phyloP scores from a whole-genome alignment of 2,113 vertebrate species.

The Melanostigma gelatinosum region DNA sequence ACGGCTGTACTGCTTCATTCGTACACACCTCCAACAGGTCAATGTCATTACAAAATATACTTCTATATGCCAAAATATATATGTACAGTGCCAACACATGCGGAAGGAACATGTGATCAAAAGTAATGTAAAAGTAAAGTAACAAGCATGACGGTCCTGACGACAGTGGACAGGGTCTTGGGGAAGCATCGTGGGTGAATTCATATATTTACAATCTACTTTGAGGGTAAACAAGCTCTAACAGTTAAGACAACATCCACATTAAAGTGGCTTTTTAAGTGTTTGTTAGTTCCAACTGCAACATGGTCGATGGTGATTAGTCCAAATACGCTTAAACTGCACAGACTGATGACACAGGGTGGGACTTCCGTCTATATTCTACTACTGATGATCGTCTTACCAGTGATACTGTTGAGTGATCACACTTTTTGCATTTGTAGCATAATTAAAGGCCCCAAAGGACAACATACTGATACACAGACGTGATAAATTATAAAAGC shows the following conservation, averaged over 20 bases:
- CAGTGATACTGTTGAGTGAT: constrained; percentile 43
- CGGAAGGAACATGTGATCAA: constrained; percentile 46
- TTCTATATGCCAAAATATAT: constrained; percentile 87
- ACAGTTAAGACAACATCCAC: constrained; percentile 57
- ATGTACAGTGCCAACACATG: constrained; percentile 82
- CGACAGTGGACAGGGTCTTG: constrained; percentile 33
- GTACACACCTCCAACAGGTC: constrained; percentile 65
- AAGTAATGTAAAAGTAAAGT: constrained; percentile 39
- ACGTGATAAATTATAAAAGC: constrained; percentile 73
- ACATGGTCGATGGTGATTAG: constrained; percentile 36
- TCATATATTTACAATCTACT: constrained; percentile 69
- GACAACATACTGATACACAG: constrained; percentile 45
- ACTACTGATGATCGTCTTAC: constrained; percentile 50
- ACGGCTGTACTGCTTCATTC: constrained; percentile 54
- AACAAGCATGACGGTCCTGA: constrained; percentile 41
- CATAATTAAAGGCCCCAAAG: constrained; percentile 69
- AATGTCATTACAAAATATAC: constrained; percentile 83
- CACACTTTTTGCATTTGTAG: constrained; percentile 63
- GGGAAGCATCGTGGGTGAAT: constrained; percentile 49
- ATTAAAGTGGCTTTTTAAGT: constrained; percentile 56
- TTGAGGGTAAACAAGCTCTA: constrained; percentile 38
- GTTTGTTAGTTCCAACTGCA: constrained; percentile 48
- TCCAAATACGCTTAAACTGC: constrained; percentile 52
- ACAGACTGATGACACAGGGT: constrained; percentile 60
- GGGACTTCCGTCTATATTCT: constrained; percentile 58